phyloP scores from a whole-genome alignment of 2,888 invertebrate species.

The Bombylius discolor region DNA sequence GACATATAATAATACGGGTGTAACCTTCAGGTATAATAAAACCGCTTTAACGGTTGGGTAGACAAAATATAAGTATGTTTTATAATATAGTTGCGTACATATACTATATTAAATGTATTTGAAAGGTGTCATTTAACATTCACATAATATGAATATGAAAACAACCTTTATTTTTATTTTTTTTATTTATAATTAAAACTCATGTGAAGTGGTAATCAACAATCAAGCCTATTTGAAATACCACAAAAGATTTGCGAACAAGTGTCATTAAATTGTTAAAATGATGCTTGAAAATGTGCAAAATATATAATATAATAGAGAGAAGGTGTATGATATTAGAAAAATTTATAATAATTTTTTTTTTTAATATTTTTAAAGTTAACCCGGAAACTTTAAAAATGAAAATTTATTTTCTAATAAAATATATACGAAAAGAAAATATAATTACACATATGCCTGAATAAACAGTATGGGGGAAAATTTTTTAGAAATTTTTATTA shows the following conservation, averaged over 20 bases:
- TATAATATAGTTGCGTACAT: neutral
- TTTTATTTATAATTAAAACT: neutral
- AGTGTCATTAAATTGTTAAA: no score
- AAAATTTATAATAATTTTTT: no score
- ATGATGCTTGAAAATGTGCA: no score
- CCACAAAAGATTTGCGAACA: neutral
- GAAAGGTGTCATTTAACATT: neutral
- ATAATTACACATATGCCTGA: no score
- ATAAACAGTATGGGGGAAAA: no score
- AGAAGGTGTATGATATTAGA: no score
- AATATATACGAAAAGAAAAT: no score
- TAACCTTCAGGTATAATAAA: slow-evolving; percentile 5
- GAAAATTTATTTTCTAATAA: no score
- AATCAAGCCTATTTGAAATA: neutral
- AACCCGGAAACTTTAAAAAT: no score
- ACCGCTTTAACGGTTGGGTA: neutral
- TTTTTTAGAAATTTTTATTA: no score
- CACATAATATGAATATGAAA: neutral
- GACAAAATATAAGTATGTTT: neutral
- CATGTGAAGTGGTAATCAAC: neutral
- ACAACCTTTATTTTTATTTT: neutral
- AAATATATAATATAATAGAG: no score
- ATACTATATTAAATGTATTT: neutral
- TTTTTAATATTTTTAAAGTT: no score
- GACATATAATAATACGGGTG: slow-evolving; percentile 1